Evolutionary conservation across 2,888 invertebrate genomes (phyloP), one percentile per base, ranked within the genome.

Genomic region (Onthophagus sagittarius): DNA sequence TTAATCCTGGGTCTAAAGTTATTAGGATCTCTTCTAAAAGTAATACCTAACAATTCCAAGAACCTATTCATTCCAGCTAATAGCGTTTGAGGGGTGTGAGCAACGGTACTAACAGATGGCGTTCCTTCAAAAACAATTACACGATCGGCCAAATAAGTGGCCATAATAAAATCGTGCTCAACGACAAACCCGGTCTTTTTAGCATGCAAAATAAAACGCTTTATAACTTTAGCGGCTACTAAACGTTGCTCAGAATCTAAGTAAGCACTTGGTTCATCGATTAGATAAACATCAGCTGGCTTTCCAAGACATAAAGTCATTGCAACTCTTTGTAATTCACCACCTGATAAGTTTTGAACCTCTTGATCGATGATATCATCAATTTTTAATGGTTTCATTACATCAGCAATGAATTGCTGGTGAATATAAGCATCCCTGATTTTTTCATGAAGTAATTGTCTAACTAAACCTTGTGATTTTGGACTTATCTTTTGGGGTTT

Each of bases 161-260:
- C 99, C 99, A 99, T 99, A 78, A 99, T 99, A 86, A 99, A 99
- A 88, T 99, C 99, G 92, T 99, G 99, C 91, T 99, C 99, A 0
- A 99, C 99, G 13, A 99, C 94, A 85, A 99, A 99, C 9, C 99
- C 99, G 5, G 99, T 99, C 85, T 99, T 97, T 88, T 99, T 99
- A 0, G 99, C 98, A 83, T 99, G 99, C 64, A 99, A 89, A 84
- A 99, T 98, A 85, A 98, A 99, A 81, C 92, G 90, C 86, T 99
- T 99, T 79, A 99, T 99, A 82, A 99, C 99, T 89, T 99, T 99
- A 79, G 99, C 99, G 76, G 99, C 98, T 74, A 99, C 97, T 72
- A 99, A 89, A 97, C 99, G 99, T 87, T 99, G 99, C 84, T 99
- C 99, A 2, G 99, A 99, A 86, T 99, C 99, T 76, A 99, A 88